Evolutionary conservation across 2,888 invertebrate genomes (phyloP).

Genomic region (Epinotia ramella): DNA sequence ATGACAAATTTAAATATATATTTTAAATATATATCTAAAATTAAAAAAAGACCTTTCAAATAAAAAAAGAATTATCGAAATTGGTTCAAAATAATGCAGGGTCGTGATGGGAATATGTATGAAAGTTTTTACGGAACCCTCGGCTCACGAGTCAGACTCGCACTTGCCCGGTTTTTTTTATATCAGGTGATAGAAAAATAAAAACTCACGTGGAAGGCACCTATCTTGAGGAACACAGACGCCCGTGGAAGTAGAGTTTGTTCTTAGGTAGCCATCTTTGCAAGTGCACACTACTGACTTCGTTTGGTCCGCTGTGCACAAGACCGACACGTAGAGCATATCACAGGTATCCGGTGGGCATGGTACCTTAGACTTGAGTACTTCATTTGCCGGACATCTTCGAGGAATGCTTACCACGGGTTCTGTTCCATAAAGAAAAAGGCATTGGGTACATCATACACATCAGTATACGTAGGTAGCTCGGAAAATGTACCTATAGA

Average conservation of each 20-base stretch:
- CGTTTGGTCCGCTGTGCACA: conserved; percentile 32
- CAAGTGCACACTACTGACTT: conserved; percentile 35
- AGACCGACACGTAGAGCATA: conserved; percentile 25
- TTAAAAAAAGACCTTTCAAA: too few relatives aligned
- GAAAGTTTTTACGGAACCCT: too few relatives aligned
- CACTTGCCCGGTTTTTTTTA: too few relatives aligned
- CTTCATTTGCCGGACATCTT: conserved; percentile 41
- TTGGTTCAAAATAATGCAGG: too few relatives aligned
- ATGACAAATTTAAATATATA: too few relatives aligned
- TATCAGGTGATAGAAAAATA: background rate
- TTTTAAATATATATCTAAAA: too few relatives aligned
- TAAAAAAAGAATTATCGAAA: too few relatives aligned
- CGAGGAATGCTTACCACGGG: conserved; percentile 12
- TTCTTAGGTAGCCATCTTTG: conserved; percentile 36
- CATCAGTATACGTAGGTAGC: background rate
- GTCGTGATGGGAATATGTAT: too few relatives aligned
- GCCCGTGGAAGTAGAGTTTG: conserved; percentile 29
- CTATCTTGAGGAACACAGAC: conserved; percentile 34
- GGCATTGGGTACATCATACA: background rate
- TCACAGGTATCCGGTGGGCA: conserved; percentile 45
- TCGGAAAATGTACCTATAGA: too few relatives aligned
- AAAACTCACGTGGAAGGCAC: conserved; percentile 41
- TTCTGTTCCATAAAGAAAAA: conserved; percentile 2
- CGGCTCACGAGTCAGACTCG: too few relatives aligned
- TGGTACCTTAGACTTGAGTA: conserved; percentile 5